Conservation (phyloP, 2,797 vertebrate genomes). For the Malurus leucopterus region DNA sequence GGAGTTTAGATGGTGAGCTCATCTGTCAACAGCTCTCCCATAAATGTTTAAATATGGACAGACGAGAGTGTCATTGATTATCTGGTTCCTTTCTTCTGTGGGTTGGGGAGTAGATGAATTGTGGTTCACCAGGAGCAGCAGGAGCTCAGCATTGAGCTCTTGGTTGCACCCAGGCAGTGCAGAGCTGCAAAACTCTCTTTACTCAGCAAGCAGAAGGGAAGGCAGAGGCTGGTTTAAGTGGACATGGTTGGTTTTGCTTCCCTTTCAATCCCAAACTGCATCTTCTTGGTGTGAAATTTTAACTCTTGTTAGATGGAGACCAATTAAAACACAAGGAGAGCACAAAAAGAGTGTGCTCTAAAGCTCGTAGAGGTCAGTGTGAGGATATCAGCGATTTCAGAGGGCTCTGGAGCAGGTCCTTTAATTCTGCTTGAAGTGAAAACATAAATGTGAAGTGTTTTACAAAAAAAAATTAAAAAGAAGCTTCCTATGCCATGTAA, state of each 20-base stretch:
- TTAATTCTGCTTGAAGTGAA: neutral
- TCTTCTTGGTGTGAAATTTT: neutral
- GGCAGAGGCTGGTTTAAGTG: neutral
- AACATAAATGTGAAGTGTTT: neutral
- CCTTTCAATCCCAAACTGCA: neutral
- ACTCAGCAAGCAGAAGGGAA: neutral
- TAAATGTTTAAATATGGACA: constrained; percentile 40
- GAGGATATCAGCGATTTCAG: neutral
- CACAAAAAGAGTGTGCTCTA: rapidly evolving
- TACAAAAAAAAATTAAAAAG: neutral
- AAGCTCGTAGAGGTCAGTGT: neutral
- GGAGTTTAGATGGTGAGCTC: constrained; percentile 20
- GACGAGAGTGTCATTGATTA: constrained; percentile 36
- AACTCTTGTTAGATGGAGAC: neutral
- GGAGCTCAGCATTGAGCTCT: neutral
- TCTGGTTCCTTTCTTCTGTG: neutral
- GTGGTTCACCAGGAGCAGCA: neutral
- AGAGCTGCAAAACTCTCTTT: neutral
- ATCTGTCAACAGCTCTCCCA: constrained; percentile 37
- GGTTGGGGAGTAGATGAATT: neutral
- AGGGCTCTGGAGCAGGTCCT: neutral
- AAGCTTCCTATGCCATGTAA: neutral
- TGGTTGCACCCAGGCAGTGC: neutral
- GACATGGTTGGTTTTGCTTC: neutral
- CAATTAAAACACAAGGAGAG: neutral